Evolutionary conservation across 1,140 invertebrate genomes (phyloP).

Genomic region (Nymphalis io): DNA sequence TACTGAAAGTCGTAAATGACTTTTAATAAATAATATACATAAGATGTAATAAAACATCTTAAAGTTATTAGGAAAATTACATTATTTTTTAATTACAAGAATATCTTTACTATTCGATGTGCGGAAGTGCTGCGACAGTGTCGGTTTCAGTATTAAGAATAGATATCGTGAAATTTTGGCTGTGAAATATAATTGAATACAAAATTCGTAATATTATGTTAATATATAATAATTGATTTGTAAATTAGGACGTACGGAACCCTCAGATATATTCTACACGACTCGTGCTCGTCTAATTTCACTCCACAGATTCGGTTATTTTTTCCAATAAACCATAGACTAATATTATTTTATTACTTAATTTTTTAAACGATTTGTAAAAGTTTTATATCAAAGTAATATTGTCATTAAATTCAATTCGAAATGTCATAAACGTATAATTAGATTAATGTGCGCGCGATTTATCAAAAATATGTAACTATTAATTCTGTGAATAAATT

Average conservation of each 20-base stretch:
- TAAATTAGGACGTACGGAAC: background rate
- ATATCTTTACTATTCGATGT: background rate
- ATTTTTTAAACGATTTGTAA: constrained; percentile 1
- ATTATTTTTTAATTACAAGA: background rate
- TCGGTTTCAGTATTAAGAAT: too few relatives aligned
- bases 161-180: background rate
- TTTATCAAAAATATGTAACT: background rate
- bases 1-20: background rate
- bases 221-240: background rate
- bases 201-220: background rate
- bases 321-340: background rate
- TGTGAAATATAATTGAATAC: background rate
- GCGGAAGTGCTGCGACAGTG: background rate
- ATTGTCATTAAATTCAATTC: too few relatives aligned
- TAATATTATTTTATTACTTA: background rate
- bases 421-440: background rate
- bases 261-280: too few relatives aligned
- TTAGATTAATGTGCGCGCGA: background rate
- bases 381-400: background rate
- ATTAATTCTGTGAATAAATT: constrained; percentile 3
- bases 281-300: too few relatives aligned
- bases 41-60: background rate
- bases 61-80: background rate
- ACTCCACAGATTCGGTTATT: background rate
- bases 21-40: background rate